A percentile compares a stretch with the other conserved stretches of the same genome.
phyloP scores from a whole-genome alignment of 37 sponge, comb jelly and placozoan genomes.

The Ianthella basta region DNA sequence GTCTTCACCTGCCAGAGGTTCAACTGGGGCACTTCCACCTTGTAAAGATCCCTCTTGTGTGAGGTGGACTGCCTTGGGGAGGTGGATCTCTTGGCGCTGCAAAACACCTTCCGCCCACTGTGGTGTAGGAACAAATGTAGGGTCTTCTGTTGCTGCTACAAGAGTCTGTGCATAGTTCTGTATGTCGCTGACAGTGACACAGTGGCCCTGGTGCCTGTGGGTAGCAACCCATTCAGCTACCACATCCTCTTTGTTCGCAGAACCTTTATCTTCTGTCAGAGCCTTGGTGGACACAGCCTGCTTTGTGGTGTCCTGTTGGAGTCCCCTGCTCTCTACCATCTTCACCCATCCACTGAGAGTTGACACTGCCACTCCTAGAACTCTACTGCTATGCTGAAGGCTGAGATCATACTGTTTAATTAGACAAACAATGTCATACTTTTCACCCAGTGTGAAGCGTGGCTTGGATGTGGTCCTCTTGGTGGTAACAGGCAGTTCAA shows the following conservation, averaged over 20 bases:
- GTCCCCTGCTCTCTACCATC: constrained; percentile 43
- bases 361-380: constrained; percentile 81
- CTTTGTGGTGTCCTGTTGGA: too few relatives aligned
- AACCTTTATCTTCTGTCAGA: constrained; percentile 65
- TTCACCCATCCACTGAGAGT: constrained; percentile 83
- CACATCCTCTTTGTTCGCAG: constrained; percentile 63
- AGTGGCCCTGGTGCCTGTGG: constrained; percentile 40
- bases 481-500: neutral
- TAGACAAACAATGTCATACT: constrained; percentile 74
- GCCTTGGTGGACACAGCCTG: constrained; percentile 3
- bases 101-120: constrained; percentile 11
- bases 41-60: neutral
- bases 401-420: constrained; percentile 65
- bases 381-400: constrained; percentile 64
- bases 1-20: neutral
- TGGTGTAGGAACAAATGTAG: constrained; percentile 9
- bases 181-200: constrained; percentile 55
- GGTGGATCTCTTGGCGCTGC: constrained; percentile 3
- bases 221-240: constrained; percentile 74
- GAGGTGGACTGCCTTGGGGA: neutral
- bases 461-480: constrained; percentile 13
- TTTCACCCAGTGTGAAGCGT: constrained; percentile 76
- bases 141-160: constrained; percentile 55
- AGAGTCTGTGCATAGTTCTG: constrained; percentile 57
- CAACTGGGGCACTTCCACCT: neutral